A percentile compares a stretch with the other conserved stretches of the same genome.
These are phyloP conservation scores for Hydractinia symbiolongicarpus DNA, from an alignment of 30 jellyfish, hydroid and myxozoan species.

Conservation along the genomic window DNA sequence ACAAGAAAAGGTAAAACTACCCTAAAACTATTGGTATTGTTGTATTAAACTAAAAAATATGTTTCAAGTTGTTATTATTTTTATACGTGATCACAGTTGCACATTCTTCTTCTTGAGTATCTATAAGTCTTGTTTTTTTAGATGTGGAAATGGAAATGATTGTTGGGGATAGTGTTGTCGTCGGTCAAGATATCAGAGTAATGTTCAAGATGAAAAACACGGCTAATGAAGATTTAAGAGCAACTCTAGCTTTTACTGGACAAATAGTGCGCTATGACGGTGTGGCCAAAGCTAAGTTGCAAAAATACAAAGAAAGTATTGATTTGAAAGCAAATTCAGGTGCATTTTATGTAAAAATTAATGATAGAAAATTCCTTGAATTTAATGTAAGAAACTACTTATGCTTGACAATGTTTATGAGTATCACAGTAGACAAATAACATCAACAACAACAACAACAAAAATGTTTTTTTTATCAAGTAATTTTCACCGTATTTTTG, in stretches of 20 bases:
- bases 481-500: neutral
- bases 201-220: conserved; percentile 51
- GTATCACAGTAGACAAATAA: no score
- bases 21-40: no score
- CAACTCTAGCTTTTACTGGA: conserved; percentile 48
- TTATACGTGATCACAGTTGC: neutral
- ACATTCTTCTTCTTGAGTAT: neutral
- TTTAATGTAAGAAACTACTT: no score
- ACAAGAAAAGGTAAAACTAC: conserved; percentile 29
- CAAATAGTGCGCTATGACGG: conserved; percentile 69
- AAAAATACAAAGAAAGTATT: conserved; percentile 13
- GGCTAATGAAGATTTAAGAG: conserved; percentile 27
- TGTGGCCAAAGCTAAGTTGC: conserved; percentile 51
- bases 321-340: conserved; percentile 41
- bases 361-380: neutral
- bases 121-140: neutral
- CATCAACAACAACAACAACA: no score
- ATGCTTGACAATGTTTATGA: no score
- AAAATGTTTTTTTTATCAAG: neutral
- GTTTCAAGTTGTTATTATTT: neutral
- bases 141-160: conserved; percentile 52
- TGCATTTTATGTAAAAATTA: neutral
- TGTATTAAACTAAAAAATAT: no score
- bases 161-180: conserved; percentile 37
- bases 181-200: conserved; percentile 65